These are phyloP conservation scores for Drosophila cognata DNA, from an alignment of 2,888 invertebrate species.

Conservation along the genomic window DNA sequence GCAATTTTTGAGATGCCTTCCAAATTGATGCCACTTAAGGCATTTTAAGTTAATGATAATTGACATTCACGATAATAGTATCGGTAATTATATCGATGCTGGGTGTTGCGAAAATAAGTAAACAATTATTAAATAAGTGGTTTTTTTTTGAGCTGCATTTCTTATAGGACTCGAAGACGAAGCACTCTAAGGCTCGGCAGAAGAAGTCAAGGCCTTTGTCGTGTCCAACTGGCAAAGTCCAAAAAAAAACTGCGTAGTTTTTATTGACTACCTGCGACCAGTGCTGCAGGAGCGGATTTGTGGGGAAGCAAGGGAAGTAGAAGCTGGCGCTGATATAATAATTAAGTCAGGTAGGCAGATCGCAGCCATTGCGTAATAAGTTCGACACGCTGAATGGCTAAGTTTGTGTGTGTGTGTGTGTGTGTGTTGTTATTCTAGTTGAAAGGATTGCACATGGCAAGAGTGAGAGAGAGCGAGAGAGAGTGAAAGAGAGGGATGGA, in stretches of 20 bases:
- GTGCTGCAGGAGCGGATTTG: background rate
- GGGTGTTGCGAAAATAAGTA: slow-evolving; percentile 8
- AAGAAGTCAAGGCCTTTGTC: slow-evolving; percentile 50
- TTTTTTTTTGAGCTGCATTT: slow-evolving; percentile 23
- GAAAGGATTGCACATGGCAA: slow-evolving; percentile 57
- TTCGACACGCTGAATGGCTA: slow-evolving; percentile 42
- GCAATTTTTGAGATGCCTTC: background rate
- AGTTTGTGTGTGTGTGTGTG: slow-evolving; percentile 12
- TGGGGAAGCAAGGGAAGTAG: slow-evolving; percentile 2
- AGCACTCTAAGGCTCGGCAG: slow-evolving; percentile 49
- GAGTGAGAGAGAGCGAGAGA: background rate
- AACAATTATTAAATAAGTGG: slow-evolving; percentile 4
- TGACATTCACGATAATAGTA: slow-evolving; percentile 2
- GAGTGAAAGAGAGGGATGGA: slow-evolving; percentile 36
- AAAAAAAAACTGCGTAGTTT: slow-evolving; percentile 66
- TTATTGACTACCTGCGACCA: slow-evolving; percentile 54
- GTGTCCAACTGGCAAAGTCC: slow-evolving; percentile 50
- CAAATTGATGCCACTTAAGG: background rate
- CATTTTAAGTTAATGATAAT: background rate
- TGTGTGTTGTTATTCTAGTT: slow-evolving; percentile 62
- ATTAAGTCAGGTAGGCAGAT: slow-evolving; percentile 79
- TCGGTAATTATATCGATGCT: slow-evolving; percentile 13
- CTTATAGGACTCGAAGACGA: slow-evolving; percentile 61
- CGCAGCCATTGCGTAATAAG: slow-evolving; percentile 76
- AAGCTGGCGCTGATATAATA: slow-evolving; percentile 71